A percentile compares a stretch with the other conserved stretches of the same genome.
Evolutionary conservation across 1,140 invertebrate genomes (phyloP).

Genomic region (Ceratina australensis): DNA sequence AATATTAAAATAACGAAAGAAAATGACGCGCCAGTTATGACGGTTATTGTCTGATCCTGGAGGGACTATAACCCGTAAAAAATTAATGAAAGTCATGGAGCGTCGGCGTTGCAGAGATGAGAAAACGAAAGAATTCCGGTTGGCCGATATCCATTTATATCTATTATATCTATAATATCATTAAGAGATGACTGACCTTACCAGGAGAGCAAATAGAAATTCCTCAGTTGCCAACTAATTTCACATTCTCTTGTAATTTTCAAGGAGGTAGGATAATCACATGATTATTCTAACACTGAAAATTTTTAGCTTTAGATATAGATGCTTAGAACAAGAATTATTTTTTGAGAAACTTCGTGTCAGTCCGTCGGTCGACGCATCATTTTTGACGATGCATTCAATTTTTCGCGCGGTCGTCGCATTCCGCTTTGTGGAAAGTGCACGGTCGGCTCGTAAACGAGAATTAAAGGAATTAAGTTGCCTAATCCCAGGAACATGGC

Average conservation of each 20-base stretch:
- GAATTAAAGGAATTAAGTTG: constrained; percentile 48
- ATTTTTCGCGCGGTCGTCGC: constrained; percentile 40
- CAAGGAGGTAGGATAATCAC: too few species aligned
- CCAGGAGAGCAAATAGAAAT: too few species aligned
- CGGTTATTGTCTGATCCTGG: neutral
- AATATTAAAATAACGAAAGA: neutral
- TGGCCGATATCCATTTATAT: too few species aligned
- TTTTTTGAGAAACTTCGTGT: too few species aligned
- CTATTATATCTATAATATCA: too few species aligned
- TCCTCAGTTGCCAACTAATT: too few species aligned
- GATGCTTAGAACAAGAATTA: too few species aligned
- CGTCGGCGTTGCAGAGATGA: neutral
- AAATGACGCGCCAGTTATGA: neutral
- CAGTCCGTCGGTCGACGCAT: too few species aligned
- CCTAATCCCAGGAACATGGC: constrained; percentile 43
- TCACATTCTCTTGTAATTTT: too few species aligned
- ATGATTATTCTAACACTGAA: too few species aligned
- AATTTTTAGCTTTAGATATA: too few species aligned
- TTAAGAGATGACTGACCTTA: too few species aligned
- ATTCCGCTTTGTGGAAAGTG: constrained; percentile 18
- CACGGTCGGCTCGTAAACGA: constrained; percentile 34
- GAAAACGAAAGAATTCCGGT: neutral
- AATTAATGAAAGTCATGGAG: constrained; percentile 17
- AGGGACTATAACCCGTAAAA: neutral
- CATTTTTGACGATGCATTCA: constrained; percentile 8